Percentiles rank a stretch among this genome's conserved stretches.
Conservation (phyloP, 2,797 vertebrate species). For the Cuculus canorus region DNA sequence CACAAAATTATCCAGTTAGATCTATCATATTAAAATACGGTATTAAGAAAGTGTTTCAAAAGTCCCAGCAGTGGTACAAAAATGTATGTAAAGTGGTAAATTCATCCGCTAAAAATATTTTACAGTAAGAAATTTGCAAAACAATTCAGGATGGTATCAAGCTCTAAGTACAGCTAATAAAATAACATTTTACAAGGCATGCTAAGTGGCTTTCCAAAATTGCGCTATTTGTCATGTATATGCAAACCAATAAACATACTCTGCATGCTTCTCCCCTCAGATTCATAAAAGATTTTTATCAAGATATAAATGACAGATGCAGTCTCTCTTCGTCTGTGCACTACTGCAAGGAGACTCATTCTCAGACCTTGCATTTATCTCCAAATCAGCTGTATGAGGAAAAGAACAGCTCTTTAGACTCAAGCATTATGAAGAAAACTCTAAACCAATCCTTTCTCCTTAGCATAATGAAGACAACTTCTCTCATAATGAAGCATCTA, state of each 20-base stretch:
- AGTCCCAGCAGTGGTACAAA: not conserved
- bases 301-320: not conserved
- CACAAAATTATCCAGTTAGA: not conserved
- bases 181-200: constrained; percentile 13
- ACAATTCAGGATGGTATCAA: not conserved
- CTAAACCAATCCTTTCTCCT: not conserved
- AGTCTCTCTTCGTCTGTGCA: not conserved
- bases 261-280: not conserved
- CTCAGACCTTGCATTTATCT: not conserved
- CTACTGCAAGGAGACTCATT: not conserved
- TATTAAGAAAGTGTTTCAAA: not conserved
- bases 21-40: not conserved
- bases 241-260: constrained; percentile 5
- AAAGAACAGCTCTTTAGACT: not conserved
- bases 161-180: not conserved
- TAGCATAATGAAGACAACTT: not conserved
- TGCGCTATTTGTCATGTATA: not conserved
- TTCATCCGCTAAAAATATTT: not conserved
- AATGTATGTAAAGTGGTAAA: not conserved
- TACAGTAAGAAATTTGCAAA: not conserved
- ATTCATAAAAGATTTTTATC: not conserved
- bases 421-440: not conserved
- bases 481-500: not conserved
- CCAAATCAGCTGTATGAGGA: not conserved
- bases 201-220: not conserved